Evolutionary conservation across 2,888 invertebrate species (phyloP), one percentile per base, ranked within the genome.

Genomic region (Drosophila nigritarsus): DNA sequence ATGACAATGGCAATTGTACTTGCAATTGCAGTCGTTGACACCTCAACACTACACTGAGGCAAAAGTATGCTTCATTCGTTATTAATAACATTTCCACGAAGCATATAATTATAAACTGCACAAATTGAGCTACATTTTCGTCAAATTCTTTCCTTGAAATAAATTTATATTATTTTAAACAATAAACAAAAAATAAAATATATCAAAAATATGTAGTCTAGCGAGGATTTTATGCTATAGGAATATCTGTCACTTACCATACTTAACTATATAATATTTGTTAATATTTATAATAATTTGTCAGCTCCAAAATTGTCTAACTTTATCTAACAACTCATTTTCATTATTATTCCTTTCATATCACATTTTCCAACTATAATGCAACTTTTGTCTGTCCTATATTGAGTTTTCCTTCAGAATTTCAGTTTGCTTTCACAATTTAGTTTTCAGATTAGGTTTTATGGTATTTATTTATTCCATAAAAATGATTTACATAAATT

Each of bases 11-110:
- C 56, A 56, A 15, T 40, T 30, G 27, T 55, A 38, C 38, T 8
- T 36, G 72, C 65, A 53, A 48, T 42, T 56, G 62, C 68, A 87
- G 90, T 87, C 84, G 86, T 89, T 85, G 90, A 88, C 90, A 89
- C 71, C 68, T 83, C 65, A 38, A 29, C 29, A 32, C 8, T 1
- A 55, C 55, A 55, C 55, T 55, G 55, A 15, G 20, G 1, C 2
- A 36, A 54, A 36, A 54, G 2, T 32, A 15, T 15, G 7, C 42
- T 42, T 20, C 11, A 2, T 45, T 15, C 2, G 15, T 15, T 15
- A 45, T 8, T 1, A 51, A 20, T 20, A 13, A 15, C 13, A 8
- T 15, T 8, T 32, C 20, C 1, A 13, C 4, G 4, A 15, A 32
- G 8, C 9, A 32, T 20, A 15, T 20, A 7, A 20, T 3, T 45